Percentiles rank a stretch among this genome's conserved stretches.
Evolutionary conservation across 2,797 vertebrate genomes (phyloP).

Genomic region (Myotis vivesi): DNA sequence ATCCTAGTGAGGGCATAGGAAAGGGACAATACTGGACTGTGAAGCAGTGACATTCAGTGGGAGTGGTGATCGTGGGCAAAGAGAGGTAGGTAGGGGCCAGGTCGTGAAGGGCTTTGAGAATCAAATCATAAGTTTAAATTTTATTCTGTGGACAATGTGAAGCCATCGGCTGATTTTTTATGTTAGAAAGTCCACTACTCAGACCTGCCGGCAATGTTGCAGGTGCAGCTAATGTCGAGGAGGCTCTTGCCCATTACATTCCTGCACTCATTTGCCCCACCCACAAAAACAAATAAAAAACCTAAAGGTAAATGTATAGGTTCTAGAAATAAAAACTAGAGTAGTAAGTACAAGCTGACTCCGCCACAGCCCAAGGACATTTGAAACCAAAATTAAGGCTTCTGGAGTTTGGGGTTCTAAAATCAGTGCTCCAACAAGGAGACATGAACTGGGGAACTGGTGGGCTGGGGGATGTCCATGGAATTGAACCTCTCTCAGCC

Average conservation of each 20-base stretch:
- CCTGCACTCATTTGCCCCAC: not conserved
- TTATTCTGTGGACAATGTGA: not conserved
- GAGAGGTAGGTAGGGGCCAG: not conserved
- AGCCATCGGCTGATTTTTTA: not conserved
- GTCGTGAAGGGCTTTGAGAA: not conserved
- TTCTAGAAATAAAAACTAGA: constrained; percentile 15
- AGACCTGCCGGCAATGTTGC: not conserved
- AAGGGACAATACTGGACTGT: not conserved
- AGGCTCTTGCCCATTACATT: not conserved
- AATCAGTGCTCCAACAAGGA: not conserved
- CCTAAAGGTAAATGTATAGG: not conserved
- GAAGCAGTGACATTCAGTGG: not conserved
- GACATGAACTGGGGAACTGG: not conserved
- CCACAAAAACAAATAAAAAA: not conserved
- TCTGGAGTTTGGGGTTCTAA: not conserved
- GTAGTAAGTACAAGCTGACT: not conserved
- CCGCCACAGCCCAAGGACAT: not conserved
- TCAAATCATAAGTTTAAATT: not conserved
- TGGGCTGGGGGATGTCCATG: not conserved
- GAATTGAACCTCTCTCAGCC: not conserved
- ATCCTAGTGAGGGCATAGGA: not conserved
- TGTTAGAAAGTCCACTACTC: not conserved
- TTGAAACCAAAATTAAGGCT: not conserved
- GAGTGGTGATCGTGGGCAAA: not conserved
- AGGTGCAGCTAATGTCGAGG: not conserved